Conservation (phyloP, 2,113 vertebrate species). For the Cariama cristata region DNA sequence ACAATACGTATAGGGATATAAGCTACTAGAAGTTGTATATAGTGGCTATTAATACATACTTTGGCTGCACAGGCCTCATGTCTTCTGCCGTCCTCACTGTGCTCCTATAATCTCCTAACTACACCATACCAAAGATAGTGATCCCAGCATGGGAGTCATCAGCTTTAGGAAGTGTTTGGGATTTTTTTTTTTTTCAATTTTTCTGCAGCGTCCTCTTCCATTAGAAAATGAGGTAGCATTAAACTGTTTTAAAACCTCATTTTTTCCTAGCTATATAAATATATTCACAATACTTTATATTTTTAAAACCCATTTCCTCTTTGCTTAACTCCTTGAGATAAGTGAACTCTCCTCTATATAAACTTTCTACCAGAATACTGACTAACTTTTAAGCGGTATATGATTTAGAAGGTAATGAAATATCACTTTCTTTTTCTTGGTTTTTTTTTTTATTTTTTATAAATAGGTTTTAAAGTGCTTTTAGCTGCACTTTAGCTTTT, state of each 20-base stretch:
- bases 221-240: not conserved
- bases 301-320: constrained; percentile 50
- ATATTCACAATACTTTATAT: not conserved
- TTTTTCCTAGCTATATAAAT: not conserved
- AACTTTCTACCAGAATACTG: constrained; percentile 50
- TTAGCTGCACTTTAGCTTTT: constrained; percentile 61
- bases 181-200: not conserved
- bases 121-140: not conserved
- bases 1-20: not conserved
- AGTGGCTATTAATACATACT: not conserved
- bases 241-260: not conserved
- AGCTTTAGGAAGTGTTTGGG: not conserved
- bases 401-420: constrained; percentile 68
- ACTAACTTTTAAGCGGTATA: constrained; percentile 28
- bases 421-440: constrained; percentile 16
- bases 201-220: not conserved
- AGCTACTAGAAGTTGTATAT: not conserved
- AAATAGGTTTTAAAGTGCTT: constrained; percentile 64
- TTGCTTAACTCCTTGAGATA: constrained; percentile 25
- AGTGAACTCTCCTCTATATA: constrained; percentile 20
- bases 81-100: not conserved
- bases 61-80: not conserved
- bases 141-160: not conserved
- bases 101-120: not conserved
- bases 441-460: not conserved